Base-by-base conservation (phyloP, 2,888 invertebrate genomes). In the Xestia xanthographa region DNA sequence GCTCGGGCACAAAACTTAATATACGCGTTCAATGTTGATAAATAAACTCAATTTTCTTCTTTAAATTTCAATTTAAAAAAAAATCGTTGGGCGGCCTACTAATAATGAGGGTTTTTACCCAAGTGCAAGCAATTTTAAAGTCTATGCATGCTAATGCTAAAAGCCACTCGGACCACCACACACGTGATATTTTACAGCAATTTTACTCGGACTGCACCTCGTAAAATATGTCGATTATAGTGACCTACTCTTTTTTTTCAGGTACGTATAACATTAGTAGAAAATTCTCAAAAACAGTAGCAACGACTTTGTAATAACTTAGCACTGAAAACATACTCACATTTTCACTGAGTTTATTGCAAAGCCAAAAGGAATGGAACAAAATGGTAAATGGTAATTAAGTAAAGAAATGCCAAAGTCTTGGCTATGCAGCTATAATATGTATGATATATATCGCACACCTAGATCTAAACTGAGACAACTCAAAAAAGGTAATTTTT, bases 121-220 rank as follows among this genome's bases (percentile, higher is more conserved):
- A 69, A 66, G 50, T 50, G 38, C 22, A 68, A 38, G 71, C 22
- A 53, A 50, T 72, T 58, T 48, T 65, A 48, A 50, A 50, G 65
- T 41, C 11, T 58, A 63, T 77, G 34, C 56, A 77, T 71, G 12
- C 38, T 77, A 65, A 72, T 72, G 53, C 41, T 58, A 41, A 63
- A 67, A 67, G 38, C 41, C 17, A 20, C 43, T 62, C 17, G 34
- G 41, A 22, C 34, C n/a, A 20, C 9, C 56, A 26, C 38, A 43
- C 48, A 50, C 48, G 69, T 56, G n/a, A 66, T 62, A 83, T 77
- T 66, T 66, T 48, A 65, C 48, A 26, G 41, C 14, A 56, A 45
- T 53, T 60, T 66, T 41, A 74, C 48, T 66, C 34, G 11, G 8
- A 43, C 34, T 65, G 14, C 17, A 34, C 5, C 22, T 56, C 20